Base-by-base conservation (phyloP, 2,797 vertebrate genomes). In the Paratrypauchen microcephalus region DNA sequence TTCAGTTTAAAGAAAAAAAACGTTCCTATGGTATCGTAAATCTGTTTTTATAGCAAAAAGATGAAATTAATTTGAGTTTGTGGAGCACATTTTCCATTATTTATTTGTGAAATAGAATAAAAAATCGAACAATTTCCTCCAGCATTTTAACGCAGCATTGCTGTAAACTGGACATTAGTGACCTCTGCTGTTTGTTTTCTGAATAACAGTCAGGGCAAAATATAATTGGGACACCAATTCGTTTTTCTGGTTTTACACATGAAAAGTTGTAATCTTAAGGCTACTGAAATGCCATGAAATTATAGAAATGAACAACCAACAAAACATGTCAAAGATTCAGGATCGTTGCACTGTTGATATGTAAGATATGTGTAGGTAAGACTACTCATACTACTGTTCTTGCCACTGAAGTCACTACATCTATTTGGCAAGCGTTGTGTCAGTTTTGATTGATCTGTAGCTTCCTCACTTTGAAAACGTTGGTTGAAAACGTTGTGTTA, bases 131-230 rank as follows among this genome's bases (percentile, higher is more conserved):
- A 6, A 71, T 58, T 79, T 82, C 75, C 73, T 23, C 74, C 26
- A 45, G 71, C 15, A 62, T 2, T 0, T 76, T 12, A 88, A 90
- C 11, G 76, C 57, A 72, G 0, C 87, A 65, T 18, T 0, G 6
- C n/a, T 16, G 71, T 73, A 79, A 74, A 64, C 57, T 67, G 71
- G 69, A 70, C 73, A 79, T 73, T 83, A 92, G 85, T 79, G 91
- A 86, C 88, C 80, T 68, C 92, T 91, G 45, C 83, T 91, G 92
- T 90, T 82, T 15, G 28, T 78, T 58, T 48, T 30, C 30, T 74
- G 18, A 62, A 59, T 19, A 59, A 66, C 19, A 28, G 32, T 55
- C 62, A 60, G 12, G 32, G 9, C 13, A 26, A 11, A 21, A 45
- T 23, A 54, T 23, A 12, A 48, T 4, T 18, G 50, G n/a, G 52